Evolutionary conservation across 2,888 invertebrate genomes (phyloP), one percentile per base, ranked within the genome.

Genomic region (Slavum lentiscoides): DNA sequence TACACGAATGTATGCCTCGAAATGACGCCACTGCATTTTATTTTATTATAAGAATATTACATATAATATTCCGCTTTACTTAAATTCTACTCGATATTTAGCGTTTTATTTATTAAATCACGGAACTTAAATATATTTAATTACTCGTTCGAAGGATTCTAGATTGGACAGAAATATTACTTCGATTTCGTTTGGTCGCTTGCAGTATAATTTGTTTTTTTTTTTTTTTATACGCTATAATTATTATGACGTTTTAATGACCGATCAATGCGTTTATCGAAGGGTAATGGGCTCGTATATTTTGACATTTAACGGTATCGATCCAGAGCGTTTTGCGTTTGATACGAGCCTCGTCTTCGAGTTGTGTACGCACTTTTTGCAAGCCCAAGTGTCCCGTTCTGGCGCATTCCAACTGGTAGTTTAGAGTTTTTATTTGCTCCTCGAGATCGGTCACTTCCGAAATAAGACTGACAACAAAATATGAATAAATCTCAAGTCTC

Each of bases 371-470:
- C 53, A 89, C 85, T 70, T 85, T 85, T 43, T 83, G 83, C 30
- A 86, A 82, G 84, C 88, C 86, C 6, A 88, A 85, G 82, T 88
- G 88, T 6, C 88, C 85, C 82, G 88, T 88, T 85, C 93, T 91
- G 0, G 93, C 91, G 82, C 90, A 91, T 53, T 88, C 89, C 67
- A 93, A 85, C 85, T 93, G 91, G 0, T 90, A 89, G 62, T 89
- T 87, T 84, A 94, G 88, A 11, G 91, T 90, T 0, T 91, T 90
- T 1, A 92, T 90, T 17, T 90, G 91, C 84, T 93, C 92, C 59
- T 91, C 90, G 69, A 93, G 89, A 74, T 88, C 89, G 85, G 91
- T 91, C 0, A 93, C 93, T 87, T 94, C 94, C 69, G 92, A 91
- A 49, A 93, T 89, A 49, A 94, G 86, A 19, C 91, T 88, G 83